Conservation (phyloP, 2,888 invertebrate genomes). For the Ochropacha duplaris region DNA sequence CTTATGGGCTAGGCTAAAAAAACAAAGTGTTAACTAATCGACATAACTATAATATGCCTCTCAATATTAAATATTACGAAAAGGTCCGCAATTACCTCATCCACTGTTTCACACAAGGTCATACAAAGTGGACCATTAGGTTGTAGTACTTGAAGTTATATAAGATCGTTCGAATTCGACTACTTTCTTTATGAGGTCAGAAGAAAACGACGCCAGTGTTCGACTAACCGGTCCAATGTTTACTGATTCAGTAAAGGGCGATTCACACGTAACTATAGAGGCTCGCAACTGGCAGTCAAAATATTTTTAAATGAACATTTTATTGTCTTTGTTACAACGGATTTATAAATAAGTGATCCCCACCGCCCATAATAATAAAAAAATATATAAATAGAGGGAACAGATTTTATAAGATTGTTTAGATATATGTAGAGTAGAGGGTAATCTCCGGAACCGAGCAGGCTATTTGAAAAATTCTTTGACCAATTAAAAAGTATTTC, state of each 20-base stretch:
- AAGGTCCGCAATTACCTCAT: conserved; percentile 8
- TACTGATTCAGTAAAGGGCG: not conserved
- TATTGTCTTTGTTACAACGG: too few species aligned
- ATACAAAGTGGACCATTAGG: conserved; percentile 5
- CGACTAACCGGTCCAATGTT: not conserved
- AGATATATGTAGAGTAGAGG: too few species aligned
- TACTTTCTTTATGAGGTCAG: conserved; percentile 4
- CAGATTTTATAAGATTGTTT: too few species aligned
- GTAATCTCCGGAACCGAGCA: too few species aligned
- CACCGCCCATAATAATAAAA: too few species aligned
- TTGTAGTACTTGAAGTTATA: conserved; percentile 6
- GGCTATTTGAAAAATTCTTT: too few species aligned
- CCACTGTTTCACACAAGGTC: conserved; percentile 4
- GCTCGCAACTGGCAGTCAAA: not conserved
- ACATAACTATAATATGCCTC: not conserved
- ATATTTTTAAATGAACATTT: too few species aligned
- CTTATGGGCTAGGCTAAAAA: not conserved
- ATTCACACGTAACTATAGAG: not conserved
- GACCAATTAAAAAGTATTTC: too few species aligned
- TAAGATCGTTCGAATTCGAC: conserved; percentile 9
- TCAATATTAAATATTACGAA: conserved; percentile 12
- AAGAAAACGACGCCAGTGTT: not conserved
- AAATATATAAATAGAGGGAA: too few species aligned
- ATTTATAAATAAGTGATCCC: too few species aligned
- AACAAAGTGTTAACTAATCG: not conserved